A percentile compares a stretch with the other conserved stretches of the same genome.
These are phyloP conservation scores for Lophius americanus DNA, from an alignment of 2,797 vertebrate species.

Conservation along the genomic window DNA sequence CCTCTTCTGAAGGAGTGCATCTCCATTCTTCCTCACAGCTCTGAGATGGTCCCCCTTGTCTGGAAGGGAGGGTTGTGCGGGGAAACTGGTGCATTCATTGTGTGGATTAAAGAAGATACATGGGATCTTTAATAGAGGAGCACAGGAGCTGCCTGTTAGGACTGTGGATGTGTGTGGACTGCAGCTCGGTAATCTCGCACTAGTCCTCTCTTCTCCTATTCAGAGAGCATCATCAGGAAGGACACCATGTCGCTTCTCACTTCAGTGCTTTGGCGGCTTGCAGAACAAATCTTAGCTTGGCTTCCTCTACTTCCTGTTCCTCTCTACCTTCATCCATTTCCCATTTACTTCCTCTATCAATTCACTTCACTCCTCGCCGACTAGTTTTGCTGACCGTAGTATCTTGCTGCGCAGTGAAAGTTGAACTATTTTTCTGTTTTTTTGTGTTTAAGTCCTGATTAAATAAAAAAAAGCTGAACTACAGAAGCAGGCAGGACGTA, in stretches of 20 bases:
- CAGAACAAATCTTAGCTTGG: conserved; percentile 58
- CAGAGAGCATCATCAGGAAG: conserved; percentile 65
- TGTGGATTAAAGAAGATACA: conserved; percentile 51
- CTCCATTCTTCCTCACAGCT: conserved; percentile 29
- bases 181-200: conserved; percentile 52
- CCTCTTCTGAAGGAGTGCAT: conserved; percentile 10
- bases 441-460: conserved; percentile 3
- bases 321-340: background rate
- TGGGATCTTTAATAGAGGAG: conserved; percentile 24
- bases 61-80: conserved; percentile 22
- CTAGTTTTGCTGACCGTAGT: conserved; percentile 16
- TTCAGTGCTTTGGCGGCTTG: conserved; percentile 31
- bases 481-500: conserved; percentile 21
- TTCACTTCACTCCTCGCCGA: conserved; percentile 32
- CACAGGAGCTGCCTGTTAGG: conserved; percentile 8
- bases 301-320: conserved; percentile 37
- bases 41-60: background rate
- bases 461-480: conserved; percentile 21
- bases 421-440: conserved; percentile 4
- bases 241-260: conserved; percentile 61
- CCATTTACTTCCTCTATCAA: background rate
- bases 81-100: conserved; percentile 22
- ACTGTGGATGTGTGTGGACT: conserved; percentile 24
- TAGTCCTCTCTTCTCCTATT: conserved; percentile 48
- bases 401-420: conserved; percentile 47